phyloP scores from a whole-genome alignment of 2,113 vertebrate species.

The Phrynosoma blainvillii region DNA sequence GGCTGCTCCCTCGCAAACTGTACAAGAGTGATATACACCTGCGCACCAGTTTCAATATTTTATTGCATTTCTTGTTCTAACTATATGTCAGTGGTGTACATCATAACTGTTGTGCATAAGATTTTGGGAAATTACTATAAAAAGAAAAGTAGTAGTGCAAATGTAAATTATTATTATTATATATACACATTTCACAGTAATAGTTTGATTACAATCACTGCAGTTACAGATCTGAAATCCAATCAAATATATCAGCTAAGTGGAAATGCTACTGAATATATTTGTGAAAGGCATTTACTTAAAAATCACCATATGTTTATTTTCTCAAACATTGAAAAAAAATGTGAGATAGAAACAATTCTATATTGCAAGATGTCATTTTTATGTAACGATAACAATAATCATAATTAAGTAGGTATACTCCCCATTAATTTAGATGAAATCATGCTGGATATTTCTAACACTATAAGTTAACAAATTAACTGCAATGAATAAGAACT shows the following conservation, averaged over 20 bases:
- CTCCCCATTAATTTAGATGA: background rate
- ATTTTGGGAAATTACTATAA: background rate
- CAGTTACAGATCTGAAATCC: conserved; percentile 8
- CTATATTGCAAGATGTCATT: conserved; percentile 34
- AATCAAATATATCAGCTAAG: background rate
- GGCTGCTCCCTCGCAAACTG: background rate
- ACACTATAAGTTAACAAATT: conserved; percentile 54
- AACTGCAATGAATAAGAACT: conserved; percentile 62
- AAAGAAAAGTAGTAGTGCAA: background rate
- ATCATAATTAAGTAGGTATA: conserved; percentile 55
- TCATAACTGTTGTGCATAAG: background rate
- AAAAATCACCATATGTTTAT: background rate
- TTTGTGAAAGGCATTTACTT: background rate
- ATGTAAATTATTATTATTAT: too few relatives aligned
- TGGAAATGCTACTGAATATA: background rate
- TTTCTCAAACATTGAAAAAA: conserved; percentile 15
- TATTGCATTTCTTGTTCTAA: background rate
- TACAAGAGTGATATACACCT: background rate
- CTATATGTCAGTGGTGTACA: background rate
- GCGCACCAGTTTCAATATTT: background rate
- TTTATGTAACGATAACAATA: conserved; percentile 50
- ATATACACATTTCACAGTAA: background rate
- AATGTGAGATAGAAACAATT: background rate
- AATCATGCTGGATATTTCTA: conserved; percentile 42
- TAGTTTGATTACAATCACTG: background rate